A percentile compares a stretch with the other conserved stretches of the same genome.
These are phyloP conservation scores for Thereva nobilitata DNA, from an alignment of 2,888 invertebrate genomes.

Conservation along the genomic window DNA sequence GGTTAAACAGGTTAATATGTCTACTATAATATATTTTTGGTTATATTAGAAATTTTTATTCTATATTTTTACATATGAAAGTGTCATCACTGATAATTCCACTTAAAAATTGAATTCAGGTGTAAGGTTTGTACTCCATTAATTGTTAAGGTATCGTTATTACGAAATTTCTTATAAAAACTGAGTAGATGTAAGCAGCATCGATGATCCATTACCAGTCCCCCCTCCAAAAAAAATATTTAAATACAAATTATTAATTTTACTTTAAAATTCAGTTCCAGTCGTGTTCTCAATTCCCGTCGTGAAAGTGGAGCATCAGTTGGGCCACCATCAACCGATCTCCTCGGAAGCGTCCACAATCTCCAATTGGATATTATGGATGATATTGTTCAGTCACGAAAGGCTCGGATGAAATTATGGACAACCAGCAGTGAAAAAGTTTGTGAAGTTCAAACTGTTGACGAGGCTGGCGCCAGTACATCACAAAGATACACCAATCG, in stretches of 20 bases:
- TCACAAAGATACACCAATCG: constrained; percentile 66
- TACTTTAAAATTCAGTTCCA: constrained; percentile 53
- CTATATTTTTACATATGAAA: too few relatives aligned
- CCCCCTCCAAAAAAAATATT: too few relatives aligned
- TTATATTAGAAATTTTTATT: too few relatives aligned
- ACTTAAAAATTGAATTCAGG: too few relatives aligned
- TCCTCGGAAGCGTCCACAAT: constrained; percentile 78
- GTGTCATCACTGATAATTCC: too few relatives aligned
- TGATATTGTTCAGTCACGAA: constrained; percentile 80
- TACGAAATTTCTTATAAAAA: too few relatives aligned
- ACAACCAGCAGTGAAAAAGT: constrained; percentile 79
- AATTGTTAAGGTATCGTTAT: too few relatives aligned
- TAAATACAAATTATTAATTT: not conserved
- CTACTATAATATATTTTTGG: too few relatives aligned
- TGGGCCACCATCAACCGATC: constrained; percentile 74
- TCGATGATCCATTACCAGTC: too few relatives aligned
- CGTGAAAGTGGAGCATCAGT: constrained; percentile 57
- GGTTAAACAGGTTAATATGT: too few relatives aligned
- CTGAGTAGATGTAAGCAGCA: too few relatives aligned
- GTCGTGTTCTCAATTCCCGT: constrained; percentile 52
- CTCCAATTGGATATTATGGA: constrained; percentile 87
- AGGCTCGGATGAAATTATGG: constrained; percentile 83
- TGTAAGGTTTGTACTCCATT: too few relatives aligned
- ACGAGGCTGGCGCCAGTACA: constrained; percentile 64
- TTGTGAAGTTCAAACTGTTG: constrained; percentile 80